Conservation (phyloP, 2,888 invertebrate genomes). For the Xanthia togata region DNA sequence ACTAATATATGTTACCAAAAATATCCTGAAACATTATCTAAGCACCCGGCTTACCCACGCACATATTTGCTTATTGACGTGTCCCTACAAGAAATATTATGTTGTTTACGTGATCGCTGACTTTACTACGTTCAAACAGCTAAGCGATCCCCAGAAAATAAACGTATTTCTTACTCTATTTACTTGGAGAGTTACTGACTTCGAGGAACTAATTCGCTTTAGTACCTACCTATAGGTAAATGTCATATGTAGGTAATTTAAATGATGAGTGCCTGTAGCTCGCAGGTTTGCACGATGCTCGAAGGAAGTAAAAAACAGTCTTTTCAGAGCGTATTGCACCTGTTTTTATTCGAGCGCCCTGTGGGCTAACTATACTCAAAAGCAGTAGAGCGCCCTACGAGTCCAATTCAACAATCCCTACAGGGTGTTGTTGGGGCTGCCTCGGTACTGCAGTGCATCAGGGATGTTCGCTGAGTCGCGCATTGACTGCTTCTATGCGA, state of each 20-base stretch:
- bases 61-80: slow-evolving; percentile 50
- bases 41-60: slow-evolving; percentile 7
- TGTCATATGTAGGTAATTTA: not conserved
- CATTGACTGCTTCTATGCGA: too few relatives aligned
- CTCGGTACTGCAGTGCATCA: too few relatives aligned
- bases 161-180: slow-evolving; percentile 73
- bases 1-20: slow-evolving; percentile 16
- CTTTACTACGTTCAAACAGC: slow-evolving; percentile 74
- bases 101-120: slow-evolving; percentile 79
- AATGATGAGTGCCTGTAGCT: not conserved
- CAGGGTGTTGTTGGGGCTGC: too few relatives aligned
- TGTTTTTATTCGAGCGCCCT: too few relatives aligned
- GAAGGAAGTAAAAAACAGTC: too few relatives aligned
- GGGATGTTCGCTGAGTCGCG: too few relatives aligned
- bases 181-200: slow-evolving; percentile 56
- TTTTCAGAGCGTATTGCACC: too few relatives aligned
- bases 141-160: slow-evolving; percentile 74
- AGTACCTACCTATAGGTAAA: not conserved
- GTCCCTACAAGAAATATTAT: slow-evolving; percentile 66
- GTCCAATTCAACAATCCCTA: too few relatives aligned
- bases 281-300: too few relatives aligned
- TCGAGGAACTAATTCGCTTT: slow-evolving; percentile 15
- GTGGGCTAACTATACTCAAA: too few relatives aligned
- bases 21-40: slow-evolving; percentile 13
- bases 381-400: too few relatives aligned